These are phyloP conservation scores for Sminthopsis crassicaudata DNA, from an alignment of 2,113 vertebrate genomes.

Conservation along the genomic window DNA sequence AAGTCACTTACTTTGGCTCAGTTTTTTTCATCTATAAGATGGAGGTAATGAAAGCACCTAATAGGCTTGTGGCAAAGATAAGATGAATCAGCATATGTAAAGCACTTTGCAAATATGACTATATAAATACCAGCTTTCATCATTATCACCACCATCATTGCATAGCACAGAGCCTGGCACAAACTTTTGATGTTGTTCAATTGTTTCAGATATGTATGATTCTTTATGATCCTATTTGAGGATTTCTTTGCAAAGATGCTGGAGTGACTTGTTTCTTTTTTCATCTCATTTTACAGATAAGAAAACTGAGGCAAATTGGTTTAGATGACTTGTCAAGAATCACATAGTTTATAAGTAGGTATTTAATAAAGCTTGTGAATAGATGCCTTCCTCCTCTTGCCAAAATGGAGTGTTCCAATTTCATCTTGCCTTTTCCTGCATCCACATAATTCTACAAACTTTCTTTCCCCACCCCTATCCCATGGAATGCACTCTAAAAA, in stretches of 20 bases:
- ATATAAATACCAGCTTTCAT: neutral
- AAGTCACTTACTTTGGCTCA: neutral
- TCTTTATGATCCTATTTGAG: neutral
- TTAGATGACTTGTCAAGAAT: neutral
- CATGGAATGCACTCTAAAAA: neutral
- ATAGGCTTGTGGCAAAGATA: neutral
- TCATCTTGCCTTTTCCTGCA: neutral
- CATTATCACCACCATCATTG: neutral
- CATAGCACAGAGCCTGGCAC: neutral
- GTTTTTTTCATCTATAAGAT: neutral
- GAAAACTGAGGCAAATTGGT: neutral
- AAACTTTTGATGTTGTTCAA: neutral
- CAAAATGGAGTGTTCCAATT: neutral
- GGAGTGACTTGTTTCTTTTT: neutral
- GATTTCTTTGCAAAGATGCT: neutral
- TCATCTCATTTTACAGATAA: neutral
- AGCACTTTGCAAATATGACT: neutral
- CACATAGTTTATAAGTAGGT: neutral
- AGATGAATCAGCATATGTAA: neutral
- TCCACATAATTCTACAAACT: neutral
- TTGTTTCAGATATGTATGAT: neutral
- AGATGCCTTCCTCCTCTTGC: neutral
- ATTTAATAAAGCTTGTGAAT: neutral
- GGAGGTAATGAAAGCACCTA: neutral
- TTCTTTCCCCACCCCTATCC: neutral